These are phyloP conservation scores for Melieria crassipennis DNA, from an alignment of 2,888 invertebrate species.

Conservation along the genomic window DNA sequence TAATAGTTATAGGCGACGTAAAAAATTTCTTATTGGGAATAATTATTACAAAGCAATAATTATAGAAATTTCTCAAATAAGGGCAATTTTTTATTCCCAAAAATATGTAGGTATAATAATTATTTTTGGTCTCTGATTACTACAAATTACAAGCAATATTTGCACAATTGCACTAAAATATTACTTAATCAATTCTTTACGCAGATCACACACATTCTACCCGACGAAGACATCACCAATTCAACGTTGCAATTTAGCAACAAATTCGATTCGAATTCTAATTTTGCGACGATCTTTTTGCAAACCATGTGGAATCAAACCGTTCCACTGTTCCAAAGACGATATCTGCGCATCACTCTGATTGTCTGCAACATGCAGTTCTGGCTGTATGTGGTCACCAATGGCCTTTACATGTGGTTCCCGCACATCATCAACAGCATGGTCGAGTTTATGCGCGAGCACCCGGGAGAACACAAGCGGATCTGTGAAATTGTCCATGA, in stretches of 20 bases:
- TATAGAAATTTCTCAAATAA: no score
- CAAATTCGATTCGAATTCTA: slow-evolving; percentile 32
- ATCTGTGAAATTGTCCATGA: slow-evolving; percentile 54
- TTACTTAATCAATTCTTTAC: no score
- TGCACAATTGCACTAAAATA: no score
- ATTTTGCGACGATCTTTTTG: slow-evolving; percentile 44
- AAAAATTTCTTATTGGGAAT: no score
- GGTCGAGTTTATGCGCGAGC: slow-evolving; percentile 50
- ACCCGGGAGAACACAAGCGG: slow-evolving; percentile 47
- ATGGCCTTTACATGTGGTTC: slow-evolving; percentile 62
- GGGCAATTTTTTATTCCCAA: no score
- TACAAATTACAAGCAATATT: no score
- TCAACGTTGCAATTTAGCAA: slow-evolving; percentile 24
- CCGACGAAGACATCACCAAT: slow-evolving; percentile 43
- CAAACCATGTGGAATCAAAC: slow-evolving; percentile 60
- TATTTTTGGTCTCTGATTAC: no score
- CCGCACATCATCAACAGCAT: slow-evolving; percentile 60
- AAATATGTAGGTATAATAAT: no score
- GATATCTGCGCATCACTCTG: slow-evolving; percentile 53
- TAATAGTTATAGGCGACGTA: no score
- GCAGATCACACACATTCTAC: slow-evolving; percentile 47
- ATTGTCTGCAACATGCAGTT: slow-evolving; percentile 59
- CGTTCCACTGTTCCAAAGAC: slow-evolving; percentile 53
- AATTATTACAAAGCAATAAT: no score
- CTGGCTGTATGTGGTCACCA: slow-evolving; percentile 54